Evolutionary conservation across 2,888 invertebrate species (phyloP).

Genomic region (Sminthurinus aureus): DNA sequence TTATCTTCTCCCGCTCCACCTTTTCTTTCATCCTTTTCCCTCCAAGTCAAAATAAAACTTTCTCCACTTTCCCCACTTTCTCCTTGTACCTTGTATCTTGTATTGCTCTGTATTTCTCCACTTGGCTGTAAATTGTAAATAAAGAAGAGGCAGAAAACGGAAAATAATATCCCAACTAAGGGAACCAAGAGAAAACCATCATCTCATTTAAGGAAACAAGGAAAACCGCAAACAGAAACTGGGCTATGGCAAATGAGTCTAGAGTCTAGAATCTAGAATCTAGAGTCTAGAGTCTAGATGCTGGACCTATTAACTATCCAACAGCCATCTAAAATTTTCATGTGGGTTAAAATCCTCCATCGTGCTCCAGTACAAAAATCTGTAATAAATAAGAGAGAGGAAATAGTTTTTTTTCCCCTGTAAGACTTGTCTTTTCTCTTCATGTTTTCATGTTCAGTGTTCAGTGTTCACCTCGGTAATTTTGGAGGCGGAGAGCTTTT

Average conservation of each 20-base stretch:
- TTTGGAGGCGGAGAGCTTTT: slow-evolving; percentile 26
- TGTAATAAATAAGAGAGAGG: slow-evolving; percentile 19
- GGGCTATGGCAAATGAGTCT: not conserved
- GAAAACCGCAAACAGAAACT: not conserved
- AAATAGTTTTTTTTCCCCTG: not conserved
- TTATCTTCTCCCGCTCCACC: too few relatives aligned
- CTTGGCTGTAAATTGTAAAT: not conserved
- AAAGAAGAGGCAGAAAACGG: not conserved
- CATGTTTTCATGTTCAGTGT: slow-evolving; percentile 21
- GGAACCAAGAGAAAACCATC: not conserved
- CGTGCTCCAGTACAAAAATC: not conserved
- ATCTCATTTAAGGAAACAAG: not conserved
- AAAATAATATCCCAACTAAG: not conserved
- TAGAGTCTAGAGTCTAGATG: too few relatives aligned
- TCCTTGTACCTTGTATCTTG: not conserved
- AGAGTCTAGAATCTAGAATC: too few relatives aligned
- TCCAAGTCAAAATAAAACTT: too few relatives aligned
- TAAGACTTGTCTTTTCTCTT: not conserved
- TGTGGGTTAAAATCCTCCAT: not conserved
- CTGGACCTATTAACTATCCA: not conserved
- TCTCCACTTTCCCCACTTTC: too few relatives aligned
- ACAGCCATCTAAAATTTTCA: not conserved
- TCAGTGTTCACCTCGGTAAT: slow-evolving; percentile 21
- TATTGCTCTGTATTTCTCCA: not conserved
- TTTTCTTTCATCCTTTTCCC: too few relatives aligned